Evolutionary conservation across 2,113 vertebrate species (phyloP), one percentile per base, ranked within the genome.

Genomic region (Phaethon lepturus): DNA sequence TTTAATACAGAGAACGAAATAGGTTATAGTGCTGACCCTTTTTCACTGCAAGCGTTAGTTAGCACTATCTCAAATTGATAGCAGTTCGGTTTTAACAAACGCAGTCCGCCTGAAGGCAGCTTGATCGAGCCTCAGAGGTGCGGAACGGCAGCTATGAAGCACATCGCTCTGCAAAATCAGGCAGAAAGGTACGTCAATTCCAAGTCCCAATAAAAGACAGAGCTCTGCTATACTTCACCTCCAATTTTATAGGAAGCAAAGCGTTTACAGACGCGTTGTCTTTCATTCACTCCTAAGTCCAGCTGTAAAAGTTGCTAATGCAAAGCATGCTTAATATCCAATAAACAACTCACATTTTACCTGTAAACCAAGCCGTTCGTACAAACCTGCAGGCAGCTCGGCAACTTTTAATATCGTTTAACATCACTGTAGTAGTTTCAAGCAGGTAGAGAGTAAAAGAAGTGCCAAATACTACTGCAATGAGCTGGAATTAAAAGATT

Each of bases 381-480:
- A 73, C 42, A 80, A 90, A 29, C 38, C 55, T 77, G 12, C 23
- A 77, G 40, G 33, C 35, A 83, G 69, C 14, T 23, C 18, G 49
- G n/a, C 55, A 53, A 58, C 45, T 69, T 56, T 42, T 31, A 90
- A 29, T 31, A 90, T 38, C 1, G 0, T 17, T 88, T 76, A 92
- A 50, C 0, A 0, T 11, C 47, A 52, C 16, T 38, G 47, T 10
- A 1, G 0, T 13, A 28, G 63, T 78, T 93, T 63, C 12, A 60
- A 78, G 49, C 33, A 72, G 25, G 29, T 75, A 91, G 7, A 45
- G 26, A 67, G 35, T 33, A 40, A 66, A 76, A 89, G 53, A 76
- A 45, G 2, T 20, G 24, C 20, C 40, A 93, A 49, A 31, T 42
- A 56, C 33, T 78, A 17, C 38, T 52, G 38, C 5, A 22, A 52